These are phyloP conservation scores for Cataglyphis rosenhaueri DNA, from an alignment of 2,888 invertebrate species.

Conservation along the genomic window DNA sequence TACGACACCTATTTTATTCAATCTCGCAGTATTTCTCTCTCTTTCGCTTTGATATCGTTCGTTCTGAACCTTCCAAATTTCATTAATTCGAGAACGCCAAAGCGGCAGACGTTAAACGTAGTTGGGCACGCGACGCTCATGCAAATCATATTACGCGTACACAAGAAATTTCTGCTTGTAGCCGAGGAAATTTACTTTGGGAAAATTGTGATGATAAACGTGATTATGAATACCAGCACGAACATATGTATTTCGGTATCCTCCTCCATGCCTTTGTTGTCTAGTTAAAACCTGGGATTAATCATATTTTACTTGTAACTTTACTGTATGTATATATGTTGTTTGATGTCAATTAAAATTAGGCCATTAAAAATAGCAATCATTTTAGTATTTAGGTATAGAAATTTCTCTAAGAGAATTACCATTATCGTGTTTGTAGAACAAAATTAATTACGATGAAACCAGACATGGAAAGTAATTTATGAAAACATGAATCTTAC, in stretches of 20 bases:
- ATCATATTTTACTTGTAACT: background rate
- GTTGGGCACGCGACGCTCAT: conserved; percentile 23
- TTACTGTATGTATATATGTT: background rate
- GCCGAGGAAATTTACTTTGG: conserved; percentile 22
- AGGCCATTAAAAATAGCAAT: background rate
- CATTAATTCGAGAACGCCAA: conserved; percentile 58
- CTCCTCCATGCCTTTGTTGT: background rate
- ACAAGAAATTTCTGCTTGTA: conserved; percentile 39
- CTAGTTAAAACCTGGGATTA: background rate
- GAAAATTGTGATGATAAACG: conserved; percentile 21
- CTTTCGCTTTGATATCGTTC: conserved; percentile 36
- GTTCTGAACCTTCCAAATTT: conserved; percentile 54
- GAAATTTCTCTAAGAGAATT: background rate
- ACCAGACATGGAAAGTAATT: conserved; percentile 38
- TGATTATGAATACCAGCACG: conserved; percentile 15
- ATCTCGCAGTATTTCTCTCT: conserved; percentile 39
- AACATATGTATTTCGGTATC: background rate
- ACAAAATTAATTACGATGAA: conserved; percentile 22
- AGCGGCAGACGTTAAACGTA: conserved; percentile 35
- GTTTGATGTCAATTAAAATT: background rate
- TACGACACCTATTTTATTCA: conserved; percentile 29
- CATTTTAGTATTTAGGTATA: background rate
- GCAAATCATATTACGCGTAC: conserved; percentile 46
- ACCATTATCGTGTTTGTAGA: background rate
- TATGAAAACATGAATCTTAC: conserved; percentile 27